Conservation (phyloP, 2,888 invertebrate species). For the Aphodius sticticus region DNA sequence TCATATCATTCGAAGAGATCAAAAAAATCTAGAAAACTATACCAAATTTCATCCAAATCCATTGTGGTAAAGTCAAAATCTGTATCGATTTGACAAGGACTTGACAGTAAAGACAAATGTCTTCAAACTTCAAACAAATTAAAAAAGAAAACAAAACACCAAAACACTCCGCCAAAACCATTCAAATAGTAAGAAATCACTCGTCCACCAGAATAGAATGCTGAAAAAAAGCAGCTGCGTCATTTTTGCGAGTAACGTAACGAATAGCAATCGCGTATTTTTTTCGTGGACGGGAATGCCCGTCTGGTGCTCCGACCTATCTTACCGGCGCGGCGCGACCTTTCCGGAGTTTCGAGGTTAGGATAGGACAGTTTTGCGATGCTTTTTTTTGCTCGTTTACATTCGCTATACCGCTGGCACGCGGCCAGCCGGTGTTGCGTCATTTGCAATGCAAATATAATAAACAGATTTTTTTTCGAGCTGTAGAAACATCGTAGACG, state of each 20-base stretch:
- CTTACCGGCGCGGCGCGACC: slow-evolving; percentile 36
- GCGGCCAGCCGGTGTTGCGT: slow-evolving; percentile 38
- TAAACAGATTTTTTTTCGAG: slow-evolving; percentile 33
- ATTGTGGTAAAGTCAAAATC: no score
- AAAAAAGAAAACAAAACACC: no score
- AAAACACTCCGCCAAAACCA: background rate
- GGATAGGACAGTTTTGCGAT: slow-evolving; percentile 46
- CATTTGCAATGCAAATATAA: slow-evolving; percentile 31
- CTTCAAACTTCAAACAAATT: no score
- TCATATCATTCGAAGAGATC: no score
- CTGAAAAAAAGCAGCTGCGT: background rate
- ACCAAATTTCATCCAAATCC: no score
- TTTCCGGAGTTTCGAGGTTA: slow-evolving; percentile 38
- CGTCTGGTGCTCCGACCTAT: slow-evolving; percentile 31
- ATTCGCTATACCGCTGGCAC: slow-evolving; percentile 36
- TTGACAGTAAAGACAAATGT: no score
- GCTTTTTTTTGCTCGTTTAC: slow-evolving; percentile 34
- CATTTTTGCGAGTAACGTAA: background rate
- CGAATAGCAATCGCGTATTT: background rate
- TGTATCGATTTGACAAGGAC: no score
- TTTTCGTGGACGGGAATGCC: background rate
- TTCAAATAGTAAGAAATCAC: background rate
- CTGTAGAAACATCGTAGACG: background rate
- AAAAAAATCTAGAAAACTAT: no score
- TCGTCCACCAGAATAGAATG: background rate